Base-by-base conservation (phyloP, 2,888 invertebrate genomes). In the Sphaerophoria rueppellii region DNA sequence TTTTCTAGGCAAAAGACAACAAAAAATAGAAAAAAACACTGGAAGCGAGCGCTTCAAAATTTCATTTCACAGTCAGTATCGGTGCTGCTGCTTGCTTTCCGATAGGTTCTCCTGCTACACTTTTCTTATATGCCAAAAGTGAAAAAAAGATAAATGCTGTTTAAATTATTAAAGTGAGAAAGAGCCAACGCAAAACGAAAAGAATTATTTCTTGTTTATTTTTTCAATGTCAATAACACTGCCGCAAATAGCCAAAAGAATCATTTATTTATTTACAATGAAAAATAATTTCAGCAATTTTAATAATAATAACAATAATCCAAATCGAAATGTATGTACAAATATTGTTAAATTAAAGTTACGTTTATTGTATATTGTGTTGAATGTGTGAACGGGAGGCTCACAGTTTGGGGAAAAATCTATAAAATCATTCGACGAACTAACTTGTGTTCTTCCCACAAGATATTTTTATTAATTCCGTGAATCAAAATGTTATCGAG, bases 191-290 rank as follows among this genome's bases (percentile, higher is more conserved):
- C 54, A 85, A 70, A 24, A 24, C 24, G 24, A 5, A 14, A 16
- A 82, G 52, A 80, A 75, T 24, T 77, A 73, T 73, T 78, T 86
- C 77, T 86, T 86, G 86, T 86, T 86, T 86, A 86, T 82, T 86
- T 86, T 65, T 86, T 86, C 86, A 86, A 86, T 86, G 86, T 82
- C 82, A 86, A 86, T 82, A 86, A 82, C 86, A 86, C 74, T 72
- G 73, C 81, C 76, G 81, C 73, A 63, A 73, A 80, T 54, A 72
- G 48, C 61, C 32, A 46, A 74, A 76, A 70, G 63, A 76, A 80
- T 79, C 72, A 82, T 70, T 75, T 67, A 58, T 70, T 70, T 81
- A 85, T 80, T 76, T 79, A 79, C 79, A 79, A 76, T 73, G 55
- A 73, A 79, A 69, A 85, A 37, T 24, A 37, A 34, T 50, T 54